Evolutionary conservation across 2,113 vertebrate genomes (phyloP).

Genomic region (Tragelaphus scriptus): DNA sequence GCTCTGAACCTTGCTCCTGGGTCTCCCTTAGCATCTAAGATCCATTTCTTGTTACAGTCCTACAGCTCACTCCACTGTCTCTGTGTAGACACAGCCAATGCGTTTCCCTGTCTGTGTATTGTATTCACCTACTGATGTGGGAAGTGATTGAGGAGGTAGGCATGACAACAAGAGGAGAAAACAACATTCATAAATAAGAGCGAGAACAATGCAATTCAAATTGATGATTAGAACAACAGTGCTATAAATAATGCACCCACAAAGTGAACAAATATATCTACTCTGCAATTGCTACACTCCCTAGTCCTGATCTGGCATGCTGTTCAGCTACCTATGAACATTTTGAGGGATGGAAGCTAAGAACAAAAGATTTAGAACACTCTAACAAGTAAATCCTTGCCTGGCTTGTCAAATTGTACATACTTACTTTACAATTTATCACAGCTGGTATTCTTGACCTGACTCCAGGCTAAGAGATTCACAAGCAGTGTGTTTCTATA

Average conservation of each 20-base stretch:
- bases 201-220: neutral
- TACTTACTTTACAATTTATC: conserved; percentile 74
- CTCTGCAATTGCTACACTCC: neutral
- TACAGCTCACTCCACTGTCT: neutral
- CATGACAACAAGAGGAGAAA: neutral
- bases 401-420: conserved; percentile 69
- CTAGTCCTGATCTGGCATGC: conserved; percentile 28
- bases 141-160: neutral
- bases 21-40: neutral
- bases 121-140: neutral
- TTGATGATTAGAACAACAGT: neutral
- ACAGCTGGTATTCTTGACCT: conserved; percentile 75
- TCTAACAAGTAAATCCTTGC: conserved; percentile 65
- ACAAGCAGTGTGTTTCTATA: conserved; percentile 51
- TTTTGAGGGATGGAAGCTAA: conserved; percentile 61
- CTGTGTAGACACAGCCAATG: neutral
- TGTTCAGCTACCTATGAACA: conserved; percentile 65
- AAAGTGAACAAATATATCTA: conserved; percentile 17
- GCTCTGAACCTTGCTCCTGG: rapidly evolving
- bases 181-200: neutral
- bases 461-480: conserved; percentile 74
- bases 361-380: conserved; percentile 72
- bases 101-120: neutral
- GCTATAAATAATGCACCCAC: neutral
- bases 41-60: neutral